Percentiles rank a stretch among this genome's conserved stretches.
Conservation (phyloP, 2,113 vertebrate genomes). For the Dipodomys merriami region DNA sequence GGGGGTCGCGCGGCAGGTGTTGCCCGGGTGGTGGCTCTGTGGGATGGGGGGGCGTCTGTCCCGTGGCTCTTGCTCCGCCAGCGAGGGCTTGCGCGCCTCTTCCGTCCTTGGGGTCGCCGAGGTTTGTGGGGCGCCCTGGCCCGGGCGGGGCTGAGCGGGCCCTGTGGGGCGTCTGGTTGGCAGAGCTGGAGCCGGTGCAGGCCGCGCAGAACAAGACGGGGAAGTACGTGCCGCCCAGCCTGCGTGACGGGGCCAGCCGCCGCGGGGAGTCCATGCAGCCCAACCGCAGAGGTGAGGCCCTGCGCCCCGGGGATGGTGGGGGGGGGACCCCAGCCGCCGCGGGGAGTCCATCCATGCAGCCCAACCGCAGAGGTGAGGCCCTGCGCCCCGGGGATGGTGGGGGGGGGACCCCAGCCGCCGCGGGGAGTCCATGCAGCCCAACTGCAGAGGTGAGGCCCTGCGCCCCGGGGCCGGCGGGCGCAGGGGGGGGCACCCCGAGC, state of each 20-base stretch:
- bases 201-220: conserved; percentile 94
- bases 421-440: conserved; percentile 98
- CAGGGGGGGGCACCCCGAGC: too few relatives aligned
- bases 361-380: conserved; percentile 92
- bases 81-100: too few relatives aligned
- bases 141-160: background rate
- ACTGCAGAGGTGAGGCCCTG: conserved; percentile 89
- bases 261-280: conserved; percentile 98
- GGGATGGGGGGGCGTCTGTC: accelerated
- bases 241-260: conserved; percentile 92
- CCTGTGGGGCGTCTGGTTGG: background rate
- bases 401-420: conserved; percentile 90
- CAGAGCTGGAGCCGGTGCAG: conserved; percentile 92
- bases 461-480: too few relatives aligned
- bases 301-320: too few relatives aligned
- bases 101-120: too few relatives aligned
- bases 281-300: conserved; percentile 91
- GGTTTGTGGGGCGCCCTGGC: too few relatives aligned
- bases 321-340: conserved; percentile 89
- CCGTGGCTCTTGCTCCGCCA: background rate
- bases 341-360: conserved; percentile 98
- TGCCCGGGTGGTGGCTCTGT: too few relatives aligned
- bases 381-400: too few relatives aligned
- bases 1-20: too few relatives aligned
- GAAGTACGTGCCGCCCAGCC: conserved; percentile 95